These are phyloP conservation scores for mouse (Mus musculus) DNA, from an alignment of 2,113 vertebrate genomes.

Conservation along the genomic window GRCm39 chr14:115366501-115367000, in stretches of 20 bases:
- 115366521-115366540: slow-evolving; percentile 18
- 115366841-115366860: neutral
- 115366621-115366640: neutral
- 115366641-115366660: neutral
- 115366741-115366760: neutral
- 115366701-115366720: neutral
- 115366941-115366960: neutral
- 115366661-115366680: neutral
- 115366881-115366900: neutral
- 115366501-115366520: neutral
- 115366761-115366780: neutral
- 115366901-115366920: neutral
- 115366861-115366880: neutral
- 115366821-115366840: neutral
- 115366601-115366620: neutral
- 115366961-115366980: neutral
- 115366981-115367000: neutral
- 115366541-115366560: neutral
- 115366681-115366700: neutral
- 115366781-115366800: neutral
- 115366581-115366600: neutral
- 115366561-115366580: neutral
- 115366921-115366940: neutral
- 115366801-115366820: neutral
- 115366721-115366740: neutral